Percentiles rank a stretch among this genome's conserved stretches.
Evolutionary conservation across 2,797 vertebrate genomes (phyloP).

Genomic region (Gadopsis bispinosus): DNA sequence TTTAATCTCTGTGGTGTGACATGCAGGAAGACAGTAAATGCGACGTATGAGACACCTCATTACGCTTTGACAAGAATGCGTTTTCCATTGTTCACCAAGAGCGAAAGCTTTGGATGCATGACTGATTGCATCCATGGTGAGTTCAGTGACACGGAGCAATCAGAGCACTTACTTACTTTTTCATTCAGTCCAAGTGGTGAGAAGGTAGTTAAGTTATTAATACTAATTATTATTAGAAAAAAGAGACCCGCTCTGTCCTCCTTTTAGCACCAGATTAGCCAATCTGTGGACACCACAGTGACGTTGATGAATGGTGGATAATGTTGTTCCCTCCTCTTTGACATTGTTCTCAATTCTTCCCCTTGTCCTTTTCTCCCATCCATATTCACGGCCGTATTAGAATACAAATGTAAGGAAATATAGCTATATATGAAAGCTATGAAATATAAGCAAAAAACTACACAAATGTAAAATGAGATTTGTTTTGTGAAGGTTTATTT

Average conservation of each 20-base stretch:
- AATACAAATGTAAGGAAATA: neutral
- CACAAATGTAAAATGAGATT: neutral
- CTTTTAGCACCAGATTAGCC: too few relatives aligned
- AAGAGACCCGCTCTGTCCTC: neutral
- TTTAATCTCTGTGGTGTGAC: constrained; percentile 18
- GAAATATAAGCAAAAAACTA: neutral
- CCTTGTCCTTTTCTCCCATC: constrained; percentile 11
- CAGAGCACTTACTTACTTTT: neutral
- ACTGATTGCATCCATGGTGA: constrained; percentile 19
- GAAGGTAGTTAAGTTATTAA: constrained; percentile 4
- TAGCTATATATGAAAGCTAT: too few relatives aligned
- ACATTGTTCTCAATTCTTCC: constrained; percentile 3
- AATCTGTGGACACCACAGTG: constrained; percentile 18
- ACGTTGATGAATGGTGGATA: constrained; percentile 33
- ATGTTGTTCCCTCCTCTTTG: constrained; percentile 3
- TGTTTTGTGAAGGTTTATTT: too few relatives aligned
- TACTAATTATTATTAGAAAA: neutral
- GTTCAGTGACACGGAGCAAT: constrained; percentile 18
- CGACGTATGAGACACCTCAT: neutral
- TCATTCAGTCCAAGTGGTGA: neutral
- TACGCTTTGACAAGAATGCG: neutral
- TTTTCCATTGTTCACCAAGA: neutral
- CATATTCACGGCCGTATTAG: neutral
- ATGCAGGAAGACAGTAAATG: constrained; percentile 16
- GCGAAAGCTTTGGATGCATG: neutral